phyloP scores from a whole-genome alignment of 2,113 vertebrate genomes.

The Aramus guarauna region DNA sequence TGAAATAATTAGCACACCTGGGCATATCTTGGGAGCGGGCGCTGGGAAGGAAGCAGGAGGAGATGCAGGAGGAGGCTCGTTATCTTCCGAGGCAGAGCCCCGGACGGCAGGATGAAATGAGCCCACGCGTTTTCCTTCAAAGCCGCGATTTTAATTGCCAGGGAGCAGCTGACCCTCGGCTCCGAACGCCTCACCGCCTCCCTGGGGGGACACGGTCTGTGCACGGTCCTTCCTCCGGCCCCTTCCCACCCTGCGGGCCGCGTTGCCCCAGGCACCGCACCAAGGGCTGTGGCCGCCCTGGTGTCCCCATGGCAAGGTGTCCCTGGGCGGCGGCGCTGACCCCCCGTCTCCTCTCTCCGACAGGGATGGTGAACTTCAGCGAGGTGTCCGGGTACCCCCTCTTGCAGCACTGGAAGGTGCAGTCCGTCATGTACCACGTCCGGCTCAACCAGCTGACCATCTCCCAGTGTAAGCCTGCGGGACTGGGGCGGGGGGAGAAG shows the following conservation, averaged over 20 bases:
- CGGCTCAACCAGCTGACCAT: slow-evolving; percentile 91
- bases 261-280: rapidly evolving
- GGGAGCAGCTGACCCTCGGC: slow-evolving; percentile 1
- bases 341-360: not conserved
- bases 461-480: slow-evolving; percentile 84
- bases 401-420: slow-evolving; percentile 93
- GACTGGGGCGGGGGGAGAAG: not conserved
- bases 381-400: slow-evolving; percentile 95
- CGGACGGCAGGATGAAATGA: not conserved
- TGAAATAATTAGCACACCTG: slow-evolving; percentile 44
- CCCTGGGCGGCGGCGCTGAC: not conserved
- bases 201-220: not conserved
- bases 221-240: not conserved
- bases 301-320: rapidly evolving
- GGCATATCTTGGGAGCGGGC: not conserved
- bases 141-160: slow-evolving; percentile 24
- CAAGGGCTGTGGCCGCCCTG: not conserved
- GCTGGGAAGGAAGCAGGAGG: not conserved
- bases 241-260: not conserved
- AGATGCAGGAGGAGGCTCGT: not conserved
- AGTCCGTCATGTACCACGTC: slow-evolving; percentile 91
- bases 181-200: not conserved
- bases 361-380: slow-evolving; percentile 98
- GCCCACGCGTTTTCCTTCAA: not conserved
- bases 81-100: not conserved